Percentiles rank a stretch among this genome's conserved stretches.
Evolutionary conservation across 2,113 vertebrate species (phyloP).

Genomic region (Alectura lathami): DNA sequence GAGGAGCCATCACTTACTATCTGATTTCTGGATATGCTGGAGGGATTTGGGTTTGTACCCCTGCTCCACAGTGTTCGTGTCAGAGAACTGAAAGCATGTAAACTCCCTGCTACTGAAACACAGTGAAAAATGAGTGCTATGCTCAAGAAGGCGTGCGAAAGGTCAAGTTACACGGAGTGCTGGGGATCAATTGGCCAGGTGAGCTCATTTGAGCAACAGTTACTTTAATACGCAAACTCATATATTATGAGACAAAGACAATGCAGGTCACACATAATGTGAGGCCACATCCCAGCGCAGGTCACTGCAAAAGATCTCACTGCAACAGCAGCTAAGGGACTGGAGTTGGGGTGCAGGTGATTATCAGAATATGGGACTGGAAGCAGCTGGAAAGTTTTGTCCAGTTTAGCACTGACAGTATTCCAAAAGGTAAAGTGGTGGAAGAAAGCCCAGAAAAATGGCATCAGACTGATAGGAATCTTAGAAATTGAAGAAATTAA

Average conservation of each 20-base stretch:
- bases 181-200: neutral
- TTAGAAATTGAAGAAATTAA: neutral
- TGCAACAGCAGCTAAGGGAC: neutral
- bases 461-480: neutral
- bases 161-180: neutral
- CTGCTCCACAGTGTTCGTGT: neutral
- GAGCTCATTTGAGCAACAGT: neutral
- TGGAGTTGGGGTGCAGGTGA: neutral
- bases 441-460: neutral
- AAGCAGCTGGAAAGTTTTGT: neutral
- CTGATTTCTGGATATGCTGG: neutral
- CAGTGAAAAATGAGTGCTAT: conserved; percentile 14
- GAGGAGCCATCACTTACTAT: neutral
- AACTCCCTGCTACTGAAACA: neutral
- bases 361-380: neutral
- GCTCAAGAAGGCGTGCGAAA: neutral
- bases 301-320: neutral
- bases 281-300: neutral
- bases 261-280: neutral
- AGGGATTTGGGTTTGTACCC: neutral
- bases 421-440: neutral
- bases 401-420: neutral
- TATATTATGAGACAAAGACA: neutral
- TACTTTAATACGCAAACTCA: neutral
- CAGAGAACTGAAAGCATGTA: neutral